phyloP scores from a whole-genome alignment of 2,888 invertebrate species.

The Conops quadrifasciatus region DNA sequence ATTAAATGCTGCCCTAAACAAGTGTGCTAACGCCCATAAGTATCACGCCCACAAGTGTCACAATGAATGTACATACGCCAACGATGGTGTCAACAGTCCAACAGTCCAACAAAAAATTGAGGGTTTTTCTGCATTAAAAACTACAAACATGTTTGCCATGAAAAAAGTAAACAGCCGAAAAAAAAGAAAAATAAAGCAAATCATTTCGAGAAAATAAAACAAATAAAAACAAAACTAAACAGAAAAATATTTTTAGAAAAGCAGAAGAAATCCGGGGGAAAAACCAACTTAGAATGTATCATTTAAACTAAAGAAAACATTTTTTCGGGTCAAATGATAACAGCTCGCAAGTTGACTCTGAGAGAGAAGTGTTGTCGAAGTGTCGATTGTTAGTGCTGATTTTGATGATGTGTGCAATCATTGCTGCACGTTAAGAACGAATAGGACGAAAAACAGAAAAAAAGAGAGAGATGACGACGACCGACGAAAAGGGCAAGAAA shows the following conservation, averaged over 20 bases:
- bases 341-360: background rate
- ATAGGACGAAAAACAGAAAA: too few relatives aligned
- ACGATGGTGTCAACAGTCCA: conserved; percentile 1
- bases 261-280: background rate
- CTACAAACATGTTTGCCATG: background rate
- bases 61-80: conserved; percentile 2
- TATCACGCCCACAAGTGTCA: conserved; percentile 12
- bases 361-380: background rate
- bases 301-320: background rate
- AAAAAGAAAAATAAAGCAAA: background rate
- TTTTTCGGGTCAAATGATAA: background rate
- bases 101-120: background rate
- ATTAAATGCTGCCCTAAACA: conserved; percentile 22
- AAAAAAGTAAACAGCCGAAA: background rate
- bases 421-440: background rate
- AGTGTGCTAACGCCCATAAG: conserved; percentile 2
- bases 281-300: background rate
- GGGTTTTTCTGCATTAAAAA: background rate
- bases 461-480: background rate
- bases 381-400: background rate
- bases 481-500: background rate
- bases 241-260: background rate
- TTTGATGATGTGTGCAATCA: background rate
- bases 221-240: background rate
- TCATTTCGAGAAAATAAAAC: too few relatives aligned